These are phyloP conservation scores for Tauraco erythrolophus DNA, from an alignment of 2,113 vertebrate species.

Conservation along the genomic window DNA sequence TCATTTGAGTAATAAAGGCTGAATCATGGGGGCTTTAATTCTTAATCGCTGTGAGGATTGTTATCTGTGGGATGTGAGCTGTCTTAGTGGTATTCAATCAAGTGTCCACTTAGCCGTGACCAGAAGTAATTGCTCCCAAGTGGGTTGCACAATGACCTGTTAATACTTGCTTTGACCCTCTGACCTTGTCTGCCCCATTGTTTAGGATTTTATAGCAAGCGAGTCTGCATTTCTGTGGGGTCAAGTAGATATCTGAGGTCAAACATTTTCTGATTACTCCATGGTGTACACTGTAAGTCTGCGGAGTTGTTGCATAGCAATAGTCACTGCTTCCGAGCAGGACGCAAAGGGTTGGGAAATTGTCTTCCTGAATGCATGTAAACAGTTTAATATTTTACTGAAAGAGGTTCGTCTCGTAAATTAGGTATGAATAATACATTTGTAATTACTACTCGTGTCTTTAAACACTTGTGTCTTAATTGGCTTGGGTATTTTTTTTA, in stretches of 20 bases:
- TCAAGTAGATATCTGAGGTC: conserved; percentile 92
- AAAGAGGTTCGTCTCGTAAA: conserved; percentile 84
- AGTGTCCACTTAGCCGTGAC: conserved; percentile 99
- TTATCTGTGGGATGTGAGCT: conserved; percentile 98
- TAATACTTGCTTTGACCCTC: conserved; percentile 95
- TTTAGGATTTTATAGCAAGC: conserved; percentile 92
- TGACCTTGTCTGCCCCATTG: conserved; percentile 98
- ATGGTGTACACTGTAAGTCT: conserved; percentile 66
- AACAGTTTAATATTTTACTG: conserved; percentile 86
- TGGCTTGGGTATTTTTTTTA: conserved; percentile 73
- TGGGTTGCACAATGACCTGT: conserved; percentile 97
- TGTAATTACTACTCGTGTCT: conserved; percentile 81
- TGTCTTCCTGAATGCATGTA: conserved; percentile 79
- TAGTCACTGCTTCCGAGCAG: conserved; percentile 63
- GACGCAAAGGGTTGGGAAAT: conserved; percentile 64
- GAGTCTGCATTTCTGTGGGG: conserved; percentile 85
- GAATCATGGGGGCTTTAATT: conserved; percentile 99
- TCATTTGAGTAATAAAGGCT: conserved; percentile 99
- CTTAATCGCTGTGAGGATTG: conserved; percentile 99
- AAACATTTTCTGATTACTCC: conserved; percentile 83
- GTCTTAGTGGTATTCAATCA: conserved; percentile 99
- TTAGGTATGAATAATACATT: conserved; percentile 86
- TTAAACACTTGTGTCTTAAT: conserved; percentile 85
- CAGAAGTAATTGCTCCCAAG: conserved; percentile 99
- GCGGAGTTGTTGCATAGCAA: conserved; percentile 62